phyloP scores from a whole-genome alignment of 2,888 invertebrate genomes.

The Agonopterix subpropinquella region DNA sequence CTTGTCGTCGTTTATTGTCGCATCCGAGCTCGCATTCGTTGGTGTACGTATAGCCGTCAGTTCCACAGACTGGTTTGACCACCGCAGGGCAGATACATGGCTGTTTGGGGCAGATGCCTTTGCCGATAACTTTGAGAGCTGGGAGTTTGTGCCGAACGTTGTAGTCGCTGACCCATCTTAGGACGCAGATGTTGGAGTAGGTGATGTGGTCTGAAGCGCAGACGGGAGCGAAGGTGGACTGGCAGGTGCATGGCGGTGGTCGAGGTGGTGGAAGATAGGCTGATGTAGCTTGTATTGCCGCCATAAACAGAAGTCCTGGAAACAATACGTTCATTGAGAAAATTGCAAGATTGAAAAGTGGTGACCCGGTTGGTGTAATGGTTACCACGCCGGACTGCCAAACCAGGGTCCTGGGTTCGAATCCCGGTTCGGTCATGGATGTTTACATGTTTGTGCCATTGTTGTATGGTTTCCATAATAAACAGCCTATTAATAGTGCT shows the following conservation, averaged over 20 bases:
- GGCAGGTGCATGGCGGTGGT: neutral
- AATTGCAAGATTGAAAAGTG: too few species aligned
- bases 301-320: too few species aligned
- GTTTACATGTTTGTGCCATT: too few species aligned
- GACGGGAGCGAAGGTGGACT: conserved; percentile 12
- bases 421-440: too few species aligned
- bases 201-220: conserved; percentile 52
- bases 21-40: conserved; percentile 34
- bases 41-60: conserved; percentile 28
- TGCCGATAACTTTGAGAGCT: conserved; percentile 3
- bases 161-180: conserved; percentile 3
- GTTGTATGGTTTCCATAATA: too few species aligned
- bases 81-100: conserved; percentile 15
- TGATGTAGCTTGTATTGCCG: too few species aligned
- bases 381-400: too few species aligned
- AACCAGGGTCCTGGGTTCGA: too few species aligned
- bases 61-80: conserved; percentile 29
- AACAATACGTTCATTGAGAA: too few species aligned
- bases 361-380: too few species aligned
- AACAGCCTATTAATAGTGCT: too few species aligned
- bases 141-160: neutral
- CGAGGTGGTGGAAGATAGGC: too few species aligned
- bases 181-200: conserved; percentile 64
- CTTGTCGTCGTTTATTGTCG: conserved; percentile 8
- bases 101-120: conserved; percentile 11